Percentiles rank a stretch among this genome's conserved stretches.
Evolutionary conservation across 2,113 vertebrate species (phyloP).

Genomic region (Acanthochromis polyacanthus): DNA sequence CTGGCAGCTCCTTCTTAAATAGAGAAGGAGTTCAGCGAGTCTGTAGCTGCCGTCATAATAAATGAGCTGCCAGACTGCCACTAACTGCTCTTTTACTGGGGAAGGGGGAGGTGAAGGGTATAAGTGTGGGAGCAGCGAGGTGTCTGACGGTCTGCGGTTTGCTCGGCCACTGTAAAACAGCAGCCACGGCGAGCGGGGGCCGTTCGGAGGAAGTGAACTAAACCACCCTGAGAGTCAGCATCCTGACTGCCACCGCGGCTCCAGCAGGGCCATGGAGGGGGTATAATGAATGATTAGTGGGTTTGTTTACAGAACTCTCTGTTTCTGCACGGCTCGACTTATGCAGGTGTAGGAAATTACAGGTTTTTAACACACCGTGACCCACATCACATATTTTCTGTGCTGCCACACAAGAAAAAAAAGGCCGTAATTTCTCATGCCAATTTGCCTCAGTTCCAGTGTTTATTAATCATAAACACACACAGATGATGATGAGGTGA

Average conservation of each 20-base stretch:
- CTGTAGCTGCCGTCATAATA: conserved; percentile 76
- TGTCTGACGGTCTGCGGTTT: conserved; percentile 70
- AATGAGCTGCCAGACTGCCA: conserved; percentile 72
- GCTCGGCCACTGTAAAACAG: conserved; percentile 69
- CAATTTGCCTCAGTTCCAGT: not conserved
- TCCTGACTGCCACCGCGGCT: conserved; percentile 61
- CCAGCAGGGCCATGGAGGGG: conserved; percentile 25
- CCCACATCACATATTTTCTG: conserved; percentile 20
- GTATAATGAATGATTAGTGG: not conserved
- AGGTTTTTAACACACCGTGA: conserved; percentile 24
- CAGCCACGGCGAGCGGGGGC: conserved; percentile 54
- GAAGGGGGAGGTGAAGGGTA: conserved; percentile 7
- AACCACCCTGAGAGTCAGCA: conserved; percentile 67
- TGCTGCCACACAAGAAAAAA: conserved; percentile 3
- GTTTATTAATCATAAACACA: not conserved
- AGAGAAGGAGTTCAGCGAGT: conserved; percentile 67
- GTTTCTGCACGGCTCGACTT: conserved; percentile 16
- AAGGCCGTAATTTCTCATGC: not conserved
- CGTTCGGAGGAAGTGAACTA: conserved; percentile 73
- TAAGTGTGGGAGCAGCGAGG: conserved; percentile 51
- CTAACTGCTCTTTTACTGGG: conserved; percentile 72
- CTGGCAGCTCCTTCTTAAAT: conserved; percentile 59
- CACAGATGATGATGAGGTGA: not conserved
- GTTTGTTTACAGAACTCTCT: conserved; percentile 32
- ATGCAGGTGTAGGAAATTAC: conserved; percentile 50